These are phyloP conservation scores for Operophtera brumata DNA, from an alignment of 2,888 invertebrate genomes.

Conservation along the genomic window DNA sequence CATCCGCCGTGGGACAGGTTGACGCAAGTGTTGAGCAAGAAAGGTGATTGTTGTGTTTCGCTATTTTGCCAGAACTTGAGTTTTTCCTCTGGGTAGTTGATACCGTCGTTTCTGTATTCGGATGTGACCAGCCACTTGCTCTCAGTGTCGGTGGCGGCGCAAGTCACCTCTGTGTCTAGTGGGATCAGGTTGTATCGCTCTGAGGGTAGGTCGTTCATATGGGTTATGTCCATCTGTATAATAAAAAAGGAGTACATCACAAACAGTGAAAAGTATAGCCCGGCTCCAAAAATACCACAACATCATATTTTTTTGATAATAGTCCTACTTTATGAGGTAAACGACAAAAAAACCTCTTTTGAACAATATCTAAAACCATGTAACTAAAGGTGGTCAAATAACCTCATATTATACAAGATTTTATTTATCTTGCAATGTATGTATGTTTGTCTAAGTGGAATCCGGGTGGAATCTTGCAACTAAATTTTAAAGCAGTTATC, in stretches of 20 bases:
- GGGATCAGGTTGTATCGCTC: slow-evolving; percentile 68
- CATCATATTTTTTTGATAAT: no score
- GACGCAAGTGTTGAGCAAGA: slow-evolving; percentile 66
- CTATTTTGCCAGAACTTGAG: slow-evolving; percentile 63
- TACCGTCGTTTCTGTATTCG: slow-evolving; percentile 70
- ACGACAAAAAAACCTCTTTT: no score
- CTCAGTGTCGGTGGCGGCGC: slow-evolving; percentile 62
- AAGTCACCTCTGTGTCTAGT: slow-evolving; percentile 69
- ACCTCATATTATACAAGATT: no score
- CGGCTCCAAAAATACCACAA: no score
- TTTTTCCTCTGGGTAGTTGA: slow-evolving; percentile 66
- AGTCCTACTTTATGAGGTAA: no score
- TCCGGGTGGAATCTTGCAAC: no score
- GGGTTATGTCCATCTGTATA: slow-evolving; percentile 72
- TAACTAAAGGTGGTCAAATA: no score
- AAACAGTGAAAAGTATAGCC: slow-evolving; percentile 15
- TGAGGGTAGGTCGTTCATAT: slow-evolving; percentile 64
- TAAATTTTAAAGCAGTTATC: no score
- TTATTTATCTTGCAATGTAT: no score
- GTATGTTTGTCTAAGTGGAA: no score
- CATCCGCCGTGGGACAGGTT: slow-evolving; percentile 72
- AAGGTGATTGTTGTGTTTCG: slow-evolving; percentile 42
- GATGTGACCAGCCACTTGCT: slow-evolving; percentile 71
- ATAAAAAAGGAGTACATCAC: no score
- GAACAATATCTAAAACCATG: no score